phyloP scores from a whole-genome alignment of 2,113 vertebrate species.

The Cavia porcellus region DNA sequence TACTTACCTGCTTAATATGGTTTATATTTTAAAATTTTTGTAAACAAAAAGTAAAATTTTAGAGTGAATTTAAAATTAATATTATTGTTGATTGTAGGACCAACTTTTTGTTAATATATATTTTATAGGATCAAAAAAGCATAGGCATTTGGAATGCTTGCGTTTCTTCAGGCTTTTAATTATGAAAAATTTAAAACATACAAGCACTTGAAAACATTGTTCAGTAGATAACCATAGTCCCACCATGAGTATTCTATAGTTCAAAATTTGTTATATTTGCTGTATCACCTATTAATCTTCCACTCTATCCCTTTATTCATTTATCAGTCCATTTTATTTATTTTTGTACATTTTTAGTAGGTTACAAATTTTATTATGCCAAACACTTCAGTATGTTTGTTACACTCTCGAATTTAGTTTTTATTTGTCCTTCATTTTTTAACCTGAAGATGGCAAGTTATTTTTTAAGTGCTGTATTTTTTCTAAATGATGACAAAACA shows the following conservation, averaged over 20 bases:
- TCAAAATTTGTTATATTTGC: neutral
- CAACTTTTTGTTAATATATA: constrained; percentile 19
- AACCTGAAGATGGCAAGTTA: neutral
- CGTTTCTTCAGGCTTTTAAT: neutral
- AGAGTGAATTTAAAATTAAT: neutral
- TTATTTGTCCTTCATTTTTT: neutral
- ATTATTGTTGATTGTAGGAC: neutral
- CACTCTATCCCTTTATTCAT: neutral
- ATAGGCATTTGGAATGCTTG: constrained; percentile 3
- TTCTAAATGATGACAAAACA: neutral
- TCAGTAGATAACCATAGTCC: neutral
- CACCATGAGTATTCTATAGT: neutral
- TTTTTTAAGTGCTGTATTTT: neutral
- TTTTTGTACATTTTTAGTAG: constrained; percentile 18
- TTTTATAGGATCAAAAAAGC: constrained; percentile 18
- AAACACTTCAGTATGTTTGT: neutral
- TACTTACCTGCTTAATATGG: neutral
- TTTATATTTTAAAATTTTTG: constrained; percentile 8
- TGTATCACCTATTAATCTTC: neutral
- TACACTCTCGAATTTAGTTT: neutral
- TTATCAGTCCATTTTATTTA: neutral
- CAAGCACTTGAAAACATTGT: neutral
- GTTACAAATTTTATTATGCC: neutral
- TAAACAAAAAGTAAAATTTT: neutral
- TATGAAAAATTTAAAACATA: neutral